Evolutionary conservation across 2,113 vertebrate genomes (phyloP), one percentile per base, ranked within the genome.

Genomic region (Trogon melanurus): DNA sequence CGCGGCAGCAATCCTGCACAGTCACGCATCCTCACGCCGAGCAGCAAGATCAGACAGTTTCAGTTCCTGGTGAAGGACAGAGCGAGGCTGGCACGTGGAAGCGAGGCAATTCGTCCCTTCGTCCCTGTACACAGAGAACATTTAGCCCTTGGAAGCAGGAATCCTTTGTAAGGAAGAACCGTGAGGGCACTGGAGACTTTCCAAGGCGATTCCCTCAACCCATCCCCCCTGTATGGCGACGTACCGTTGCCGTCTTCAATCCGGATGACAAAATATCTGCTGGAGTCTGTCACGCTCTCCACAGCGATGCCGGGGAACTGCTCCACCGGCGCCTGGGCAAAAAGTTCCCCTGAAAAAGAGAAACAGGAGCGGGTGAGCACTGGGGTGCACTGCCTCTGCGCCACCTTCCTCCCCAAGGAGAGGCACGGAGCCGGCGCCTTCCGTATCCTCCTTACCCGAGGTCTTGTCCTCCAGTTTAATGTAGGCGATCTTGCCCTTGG

Each of bases 381-480:
- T 15, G 2, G 15, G 41, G 6, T 1, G 2, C 2, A 5, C 44
- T 8, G 2, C 2, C 53, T 36, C 79, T 11, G 6, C 0, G 0
- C 20, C 2, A 0, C 2, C 15, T 44, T 4, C 47, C 29, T 58
- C 36, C 15, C 27, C 21, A 5, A 0, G 1, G 26, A 27, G 67
- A 19, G 47, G 53, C 5, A 1, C 1, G 1, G 47, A 23, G 38
- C 16, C 4, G 8, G 12, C 2, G 3, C 17, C 4, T 32, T 10
- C 10, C 17, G 9, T 21, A 9, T 36, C 10, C 57, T 38, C 76
- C 89, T 97, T 81, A 99, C 99, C 99, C 88, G 99, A 98, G 79
- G 88, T 99, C 96, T 91, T 99, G 97, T 99, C 99, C 93, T 99
- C 99, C 93, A 99, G 97, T 91, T 99, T 99, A 75, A 99, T 99